phyloP scores from a whole-genome alignment of 2,888 invertebrate species.

The Acanthosepion lycidas region DNA sequence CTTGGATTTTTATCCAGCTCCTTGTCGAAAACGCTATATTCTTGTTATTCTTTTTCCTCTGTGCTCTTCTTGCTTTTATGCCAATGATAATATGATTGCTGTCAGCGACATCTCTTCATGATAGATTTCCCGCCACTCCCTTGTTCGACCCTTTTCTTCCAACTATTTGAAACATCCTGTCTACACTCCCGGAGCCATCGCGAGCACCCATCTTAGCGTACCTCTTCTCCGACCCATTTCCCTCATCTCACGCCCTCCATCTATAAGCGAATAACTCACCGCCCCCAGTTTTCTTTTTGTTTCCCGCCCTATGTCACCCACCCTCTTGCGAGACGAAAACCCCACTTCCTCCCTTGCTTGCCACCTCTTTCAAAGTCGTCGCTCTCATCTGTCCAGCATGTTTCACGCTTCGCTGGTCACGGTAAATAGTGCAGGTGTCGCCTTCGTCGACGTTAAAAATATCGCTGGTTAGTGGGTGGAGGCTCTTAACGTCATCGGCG shows the following conservation, averaged over 20 bases:
- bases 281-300: not conserved
- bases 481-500: not conserved
- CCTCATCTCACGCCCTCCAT: not conserved
- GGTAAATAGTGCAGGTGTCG: conserved; percentile 33
- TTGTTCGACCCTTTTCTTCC: not conserved
- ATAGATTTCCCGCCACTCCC: not conserved
- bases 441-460: conserved; percentile 33
- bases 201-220: not conserved
- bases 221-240: not conserved
- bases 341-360: not conserved
- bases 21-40: not conserved
- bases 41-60: not conserved
- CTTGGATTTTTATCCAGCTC: no score
- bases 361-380: conserved; percentile 33
- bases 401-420: not conserved
- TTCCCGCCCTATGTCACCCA: not conserved
- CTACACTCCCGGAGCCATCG: not conserved
- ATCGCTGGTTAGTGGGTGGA: not conserved
- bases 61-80: not conserved
- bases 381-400: conserved; percentile 33
- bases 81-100: conserved; percentile 23
- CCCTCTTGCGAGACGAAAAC: not conserved
- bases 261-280: no score
- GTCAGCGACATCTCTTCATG: not conserved
- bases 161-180: conserved; percentile 4